Conservation (phyloP, 2,113 vertebrate genomes). For the Craseonycteris thonglongyai region DNA sequence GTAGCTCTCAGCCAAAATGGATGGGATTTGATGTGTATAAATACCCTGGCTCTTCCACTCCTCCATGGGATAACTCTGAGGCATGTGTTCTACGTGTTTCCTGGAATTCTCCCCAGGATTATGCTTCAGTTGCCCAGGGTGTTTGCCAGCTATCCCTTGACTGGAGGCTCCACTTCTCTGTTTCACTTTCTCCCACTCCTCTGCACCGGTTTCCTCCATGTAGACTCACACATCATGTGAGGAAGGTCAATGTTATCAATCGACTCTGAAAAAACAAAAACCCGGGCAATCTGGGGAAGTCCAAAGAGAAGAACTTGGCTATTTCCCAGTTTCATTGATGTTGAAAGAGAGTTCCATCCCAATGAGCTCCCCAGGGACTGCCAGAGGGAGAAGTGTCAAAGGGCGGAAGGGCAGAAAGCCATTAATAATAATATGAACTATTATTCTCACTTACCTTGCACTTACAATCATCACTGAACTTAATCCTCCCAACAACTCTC, state of each 20-base stretch:
- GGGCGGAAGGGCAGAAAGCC: not conserved
- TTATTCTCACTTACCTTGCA: not conserved
- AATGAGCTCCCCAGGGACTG: not conserved
- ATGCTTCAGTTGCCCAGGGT: not conserved
- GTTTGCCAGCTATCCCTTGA: not conserved
- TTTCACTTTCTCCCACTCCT: not conserved
- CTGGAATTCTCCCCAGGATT: not conserved
- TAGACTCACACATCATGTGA: not conserved
- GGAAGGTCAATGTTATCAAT: not conserved
- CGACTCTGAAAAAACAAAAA: not conserved
- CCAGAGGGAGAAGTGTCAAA: not conserved
- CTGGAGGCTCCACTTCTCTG: not conserved
- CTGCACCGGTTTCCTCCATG: not conserved
- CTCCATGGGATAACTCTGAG: not conserved
- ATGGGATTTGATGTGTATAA: not conserved
- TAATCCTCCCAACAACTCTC: not conserved
- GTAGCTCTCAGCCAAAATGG: not conserved
- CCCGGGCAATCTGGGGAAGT: not conserved
- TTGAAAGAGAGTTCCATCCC: not conserved
- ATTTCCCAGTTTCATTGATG: not conserved
- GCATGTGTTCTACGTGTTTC: not conserved
- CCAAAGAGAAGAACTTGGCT: not conserved
- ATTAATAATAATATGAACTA: not conserved
- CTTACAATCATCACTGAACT: not conserved
- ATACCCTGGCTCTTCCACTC: not conserved